Base-by-base conservation (phyloP, 1,140 invertebrate species). In the Mercenaria mercenaria region DNA sequence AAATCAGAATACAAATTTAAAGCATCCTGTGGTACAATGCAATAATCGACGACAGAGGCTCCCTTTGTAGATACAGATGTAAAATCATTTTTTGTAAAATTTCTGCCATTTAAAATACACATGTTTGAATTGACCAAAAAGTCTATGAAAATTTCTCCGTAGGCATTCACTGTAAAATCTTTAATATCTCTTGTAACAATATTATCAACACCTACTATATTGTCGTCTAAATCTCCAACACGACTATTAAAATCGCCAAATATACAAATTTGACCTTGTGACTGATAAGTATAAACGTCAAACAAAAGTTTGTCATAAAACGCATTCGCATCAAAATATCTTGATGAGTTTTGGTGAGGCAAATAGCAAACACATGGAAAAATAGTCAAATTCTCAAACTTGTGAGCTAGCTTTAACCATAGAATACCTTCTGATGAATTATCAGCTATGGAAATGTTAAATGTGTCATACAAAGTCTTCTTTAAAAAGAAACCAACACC, bases 21-120 rank as follows among this genome's bases (percentile, higher is more conserved):
- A 69, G n/a, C 32, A 69, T 69, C 29, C 32, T 69, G 64, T 29
- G n/a, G n/a, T 69, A 69, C 64, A 29, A 69, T 15, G n/a, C 52
- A 20, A 15, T 34, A 26, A 43, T 77, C 74, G 20, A 43, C 4
- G 13, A 77, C 26, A 43, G 29, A 8, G 13, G 15, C n/a, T 20
- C 64, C 64, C 20, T 69, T 37, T 10, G 64, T 69, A 4, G 64
- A 69, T 10, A 69, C 20, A 29, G 64, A 69, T 29, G 64, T 69
- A 69, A 18, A 69, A 69, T 69, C 64, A 69, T 69, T 37, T 69
- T 29, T 69, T 13, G 32, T 20, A 69, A 4, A 2, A 18, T 69
- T 69, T n/a, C 64, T 69, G 2, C 64, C 64, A 69, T 69, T 69
- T 69, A 69, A 69, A 29, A 69, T 69, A 32, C 64, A 69, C 11